phyloP scores from a whole-genome alignment of 2,888 invertebrate genomes.

The Prenolepis imparis region DNA sequence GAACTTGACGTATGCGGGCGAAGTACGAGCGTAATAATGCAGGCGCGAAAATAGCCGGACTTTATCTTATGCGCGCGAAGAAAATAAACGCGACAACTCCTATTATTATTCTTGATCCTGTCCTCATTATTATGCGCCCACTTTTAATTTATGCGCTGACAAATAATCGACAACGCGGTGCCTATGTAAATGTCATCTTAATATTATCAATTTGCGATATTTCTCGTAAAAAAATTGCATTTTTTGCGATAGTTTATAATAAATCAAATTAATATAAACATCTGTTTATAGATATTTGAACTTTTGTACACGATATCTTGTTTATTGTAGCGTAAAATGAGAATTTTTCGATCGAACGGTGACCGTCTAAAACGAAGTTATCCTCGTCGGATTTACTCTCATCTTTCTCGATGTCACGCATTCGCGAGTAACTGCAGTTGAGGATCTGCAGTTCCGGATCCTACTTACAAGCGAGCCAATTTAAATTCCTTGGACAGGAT shows the following conservation, averaged over 20 bases:
- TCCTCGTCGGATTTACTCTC: neutral
- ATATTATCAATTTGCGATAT: neutral
- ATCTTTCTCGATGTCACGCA: slow-evolving; percentile 20
- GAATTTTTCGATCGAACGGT: neutral
- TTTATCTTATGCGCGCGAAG: slow-evolving; percentile 77
- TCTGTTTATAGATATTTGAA: neutral
- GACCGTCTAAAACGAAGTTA: neutral
- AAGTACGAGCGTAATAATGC: slow-evolving; percentile 41
- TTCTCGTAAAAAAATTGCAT: neutral
- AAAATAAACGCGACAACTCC: slow-evolving; percentile 79
- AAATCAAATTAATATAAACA: neutral
- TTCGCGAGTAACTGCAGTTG: slow-evolving; percentile 51
- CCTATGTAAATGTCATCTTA: neutral
- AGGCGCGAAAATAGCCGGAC: slow-evolving; percentile 76
- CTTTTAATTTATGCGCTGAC: slow-evolving; percentile 33
- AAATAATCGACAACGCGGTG: neutral
- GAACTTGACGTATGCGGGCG: slow-evolving; percentile 69
- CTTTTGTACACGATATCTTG: neutral
- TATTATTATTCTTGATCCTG: slow-evolving; percentile 73
- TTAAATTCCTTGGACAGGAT: slow-evolving; percentile 67
- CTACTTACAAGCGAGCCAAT: slow-evolving; percentile 54
- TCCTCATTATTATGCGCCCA: slow-evolving; percentile 62
- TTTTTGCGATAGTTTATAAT: neutral
- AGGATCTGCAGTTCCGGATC: slow-evolving; percentile 66
- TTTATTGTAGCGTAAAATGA: neutral